These are phyloP conservation scores for Beroe forskalii DNA, from an alignment of 37 sponge, comb jelly and placozoan species.

Conservation along the genomic window DNA sequence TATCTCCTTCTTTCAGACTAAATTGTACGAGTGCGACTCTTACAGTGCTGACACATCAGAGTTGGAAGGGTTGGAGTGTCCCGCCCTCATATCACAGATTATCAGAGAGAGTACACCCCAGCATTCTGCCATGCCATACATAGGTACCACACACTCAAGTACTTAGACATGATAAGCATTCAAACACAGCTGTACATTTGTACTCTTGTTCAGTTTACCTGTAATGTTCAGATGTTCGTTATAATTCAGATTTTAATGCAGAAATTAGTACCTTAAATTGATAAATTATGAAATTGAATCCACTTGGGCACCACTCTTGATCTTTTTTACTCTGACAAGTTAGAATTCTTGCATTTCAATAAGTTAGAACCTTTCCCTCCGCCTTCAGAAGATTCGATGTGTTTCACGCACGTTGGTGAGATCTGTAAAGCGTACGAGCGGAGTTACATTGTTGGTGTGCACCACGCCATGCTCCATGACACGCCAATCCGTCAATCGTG, in stretches of 20 bases:
- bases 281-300: too few relatives aligned
- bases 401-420: constrained; percentile 9
- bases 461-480: constrained; percentile 6
- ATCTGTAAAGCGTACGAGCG: constrained; percentile 52
- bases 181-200: too few relatives aligned
- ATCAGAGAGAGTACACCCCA: constrained; percentile 14
- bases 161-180: too few relatives aligned
- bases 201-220: too few relatives aligned
- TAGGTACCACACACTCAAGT: background rate
- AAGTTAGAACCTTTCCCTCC: background rate
- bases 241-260: too few relatives aligned
- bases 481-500: background rate
- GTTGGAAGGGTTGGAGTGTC: constrained; percentile 1
- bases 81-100: constrained; percentile 9
- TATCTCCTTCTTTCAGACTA: background rate
- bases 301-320: too few relatives aligned
- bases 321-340: too few relatives aligned
- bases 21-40: constrained; percentile 35
- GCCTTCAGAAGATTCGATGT: constrained; percentile 17
- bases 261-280: too few relatives aligned
- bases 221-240: too few relatives aligned
- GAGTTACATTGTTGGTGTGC: constrained; percentile 40
- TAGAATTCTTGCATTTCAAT: too few relatives aligned
- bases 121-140: background rate
- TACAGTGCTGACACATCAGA: background rate